Evolutionary conservation across 2,797 vertebrate genomes (phyloP).

Genomic region (Neosilurus mollespiculum): DNA sequence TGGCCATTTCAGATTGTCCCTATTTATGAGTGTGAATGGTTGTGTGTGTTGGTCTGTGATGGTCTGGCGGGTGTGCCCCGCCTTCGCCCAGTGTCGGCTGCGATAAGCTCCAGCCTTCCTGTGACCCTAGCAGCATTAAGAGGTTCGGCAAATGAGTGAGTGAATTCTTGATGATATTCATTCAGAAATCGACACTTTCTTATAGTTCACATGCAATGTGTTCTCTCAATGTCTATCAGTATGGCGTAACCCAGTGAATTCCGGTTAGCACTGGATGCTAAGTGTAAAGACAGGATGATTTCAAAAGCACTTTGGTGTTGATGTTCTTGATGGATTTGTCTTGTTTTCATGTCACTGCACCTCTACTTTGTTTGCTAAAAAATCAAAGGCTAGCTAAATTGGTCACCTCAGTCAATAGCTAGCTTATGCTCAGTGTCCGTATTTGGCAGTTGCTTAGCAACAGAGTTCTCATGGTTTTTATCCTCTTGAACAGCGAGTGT

Average conservation of each 20-base stretch:
- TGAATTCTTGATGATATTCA: neutral
- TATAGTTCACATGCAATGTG: neutral
- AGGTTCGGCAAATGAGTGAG: too few species aligned
- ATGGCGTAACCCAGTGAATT: neutral
- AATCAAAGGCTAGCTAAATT: conserved; percentile 16
- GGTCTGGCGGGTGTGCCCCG: too few species aligned
- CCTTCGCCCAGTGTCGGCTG: too few species aligned
- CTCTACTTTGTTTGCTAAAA: neutral
- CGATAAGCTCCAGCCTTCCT: too few species aligned
- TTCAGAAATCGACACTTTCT: neutral
- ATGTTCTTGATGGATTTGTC: neutral
- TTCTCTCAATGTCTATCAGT: neutral
- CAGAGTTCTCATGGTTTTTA: conserved; percentile 15
- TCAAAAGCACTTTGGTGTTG: neutral
- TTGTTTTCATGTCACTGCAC: neutral
- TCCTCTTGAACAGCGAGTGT: neutral
- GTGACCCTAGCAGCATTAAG: too few species aligned
- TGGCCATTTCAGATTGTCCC: too few species aligned
- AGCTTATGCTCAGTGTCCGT: neutral
- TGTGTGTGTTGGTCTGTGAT: too few species aligned
- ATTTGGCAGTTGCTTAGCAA: conserved; percentile 18
- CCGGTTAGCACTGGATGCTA: neutral
- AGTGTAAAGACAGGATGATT: neutral
- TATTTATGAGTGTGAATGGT: too few species aligned
- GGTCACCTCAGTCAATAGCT: conserved; percentile 12